These are phyloP conservation scores for Rhopalosiphum maidis DNA, from an alignment of 1,140 invertebrate genomes.

Conservation along the genomic window DNA sequence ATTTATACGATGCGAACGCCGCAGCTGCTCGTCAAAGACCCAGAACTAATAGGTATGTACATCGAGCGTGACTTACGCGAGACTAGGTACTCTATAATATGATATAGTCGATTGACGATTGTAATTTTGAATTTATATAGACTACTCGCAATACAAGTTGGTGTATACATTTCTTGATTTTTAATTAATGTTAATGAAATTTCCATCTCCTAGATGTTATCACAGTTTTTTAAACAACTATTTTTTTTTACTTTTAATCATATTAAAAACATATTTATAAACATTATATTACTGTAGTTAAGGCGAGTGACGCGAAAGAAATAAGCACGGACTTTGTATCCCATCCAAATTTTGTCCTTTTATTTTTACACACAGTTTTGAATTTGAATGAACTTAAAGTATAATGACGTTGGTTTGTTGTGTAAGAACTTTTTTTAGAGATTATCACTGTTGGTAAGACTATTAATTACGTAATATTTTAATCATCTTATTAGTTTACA, in stretches of 20 bases:
- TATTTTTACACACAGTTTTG: neutral
- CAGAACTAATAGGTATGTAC: conserved; percentile 61
- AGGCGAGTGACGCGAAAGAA: neutral
- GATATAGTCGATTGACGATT: neutral
- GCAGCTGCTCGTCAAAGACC: conserved; percentile 62
- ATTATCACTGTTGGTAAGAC: neutral
- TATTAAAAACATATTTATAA: neutral
- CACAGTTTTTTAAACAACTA: neutral
- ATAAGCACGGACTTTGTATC: neutral
- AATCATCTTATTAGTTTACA: neutral
- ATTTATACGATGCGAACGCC: conserved; percentile 59
- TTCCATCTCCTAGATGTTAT: neutral
- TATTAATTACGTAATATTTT: neutral
- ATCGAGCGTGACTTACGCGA: neutral
- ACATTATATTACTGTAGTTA: neutral
- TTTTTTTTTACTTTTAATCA: neutral
- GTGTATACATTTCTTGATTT: neutral
- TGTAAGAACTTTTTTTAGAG: neutral
- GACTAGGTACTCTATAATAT: neutral
- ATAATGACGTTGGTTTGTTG: neutral
- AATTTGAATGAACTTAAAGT: neutral
- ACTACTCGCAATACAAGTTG: neutral
- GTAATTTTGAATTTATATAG: neutral
- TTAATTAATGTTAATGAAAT: neutral
- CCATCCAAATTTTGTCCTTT: neutral